Percentiles rank a stretch among this genome's conserved stretches.
Conservation (phyloP, 2,113 vertebrate species). For the Ammospiza nelsoni region DNA sequence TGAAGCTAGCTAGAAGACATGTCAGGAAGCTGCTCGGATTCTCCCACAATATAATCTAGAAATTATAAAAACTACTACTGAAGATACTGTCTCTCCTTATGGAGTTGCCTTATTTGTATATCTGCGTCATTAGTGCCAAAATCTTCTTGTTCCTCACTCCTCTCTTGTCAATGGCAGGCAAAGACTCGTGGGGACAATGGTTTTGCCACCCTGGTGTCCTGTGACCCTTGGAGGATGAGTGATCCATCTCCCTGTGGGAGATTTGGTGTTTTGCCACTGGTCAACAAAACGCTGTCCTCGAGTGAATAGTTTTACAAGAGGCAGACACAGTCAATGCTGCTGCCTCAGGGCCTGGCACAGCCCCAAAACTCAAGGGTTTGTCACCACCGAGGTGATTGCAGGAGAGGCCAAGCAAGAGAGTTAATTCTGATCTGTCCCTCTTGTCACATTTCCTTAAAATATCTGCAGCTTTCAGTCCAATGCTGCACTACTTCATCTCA, state of each 20-base stretch:
- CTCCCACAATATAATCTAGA: background rate
- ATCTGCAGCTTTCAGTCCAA: background rate
- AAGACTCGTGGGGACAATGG: background rate
- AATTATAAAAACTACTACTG: background rate
- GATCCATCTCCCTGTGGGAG: background rate
- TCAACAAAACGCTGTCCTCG: background rate
- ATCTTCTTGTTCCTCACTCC: background rate
- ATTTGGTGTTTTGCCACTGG: background rate
- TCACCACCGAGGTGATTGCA: background rate
- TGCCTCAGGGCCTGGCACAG: background rate
- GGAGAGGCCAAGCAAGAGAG: background rate
- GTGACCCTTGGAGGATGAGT: background rate
- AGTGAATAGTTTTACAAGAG: background rate
- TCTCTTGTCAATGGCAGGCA: background rate
- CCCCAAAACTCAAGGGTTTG: background rate
- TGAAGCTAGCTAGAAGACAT: background rate
- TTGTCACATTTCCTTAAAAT: background rate
- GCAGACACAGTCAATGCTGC: background rate
- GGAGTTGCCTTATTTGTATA: background rate
- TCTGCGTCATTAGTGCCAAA: background rate
- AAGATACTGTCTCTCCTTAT: background rate
- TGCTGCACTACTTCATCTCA: rapidly evolving
- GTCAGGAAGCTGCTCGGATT: background rate
- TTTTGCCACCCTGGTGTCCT: background rate
- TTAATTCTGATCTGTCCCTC: background rate